Evolutionary conservation across 2,888 invertebrate genomes (phyloP).

Genomic region (Tenthredo scrophulariae): DNA sequence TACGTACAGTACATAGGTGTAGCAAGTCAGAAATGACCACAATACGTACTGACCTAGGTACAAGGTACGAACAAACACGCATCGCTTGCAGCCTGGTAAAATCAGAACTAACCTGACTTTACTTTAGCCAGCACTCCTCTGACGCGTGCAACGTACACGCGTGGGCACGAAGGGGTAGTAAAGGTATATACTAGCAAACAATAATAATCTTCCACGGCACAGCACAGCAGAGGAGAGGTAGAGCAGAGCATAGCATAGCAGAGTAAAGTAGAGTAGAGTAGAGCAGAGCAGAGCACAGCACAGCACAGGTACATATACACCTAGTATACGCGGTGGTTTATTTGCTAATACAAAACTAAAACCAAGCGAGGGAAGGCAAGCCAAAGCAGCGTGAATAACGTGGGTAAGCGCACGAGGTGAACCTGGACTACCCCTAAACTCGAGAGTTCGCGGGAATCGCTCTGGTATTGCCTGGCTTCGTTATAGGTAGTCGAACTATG

Average conservation of each 20-base stretch:
- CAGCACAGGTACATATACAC: background rate
- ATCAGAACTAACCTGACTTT: slow-evolving; percentile 11
- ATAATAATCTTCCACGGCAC: slow-evolving; percentile 28
- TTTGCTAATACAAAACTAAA: slow-evolving; percentile 37
- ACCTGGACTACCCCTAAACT: background rate
- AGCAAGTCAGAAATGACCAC: background rate
- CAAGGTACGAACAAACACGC: slow-evolving; percentile 22
- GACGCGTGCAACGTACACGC: slow-evolving; percentile 15
- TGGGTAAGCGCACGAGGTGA: slow-evolving; percentile 14
- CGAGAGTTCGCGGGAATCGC: background rate
- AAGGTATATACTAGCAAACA: background rate
- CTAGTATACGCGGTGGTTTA: slow-evolving; percentile 18
- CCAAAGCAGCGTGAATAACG: slow-evolving; percentile 36
- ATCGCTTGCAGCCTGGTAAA: slow-evolving; percentile 24
- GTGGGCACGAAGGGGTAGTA: background rate
- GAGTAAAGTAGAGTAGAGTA: background rate
- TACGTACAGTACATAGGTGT: background rate
- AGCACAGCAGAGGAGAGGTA: background rate
- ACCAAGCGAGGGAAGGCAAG: slow-evolving; percentile 2
- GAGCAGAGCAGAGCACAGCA: background rate
- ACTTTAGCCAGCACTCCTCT: slow-evolving; percentile 13
- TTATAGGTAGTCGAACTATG: slow-evolving; percentile 7
- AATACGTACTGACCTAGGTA: background rate
- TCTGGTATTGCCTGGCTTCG: slow-evolving; percentile 7
- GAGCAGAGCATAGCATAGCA: background rate